Conservation (phyloP, 2,888 invertebrate species). For the Drosophila anceps region DNA sequence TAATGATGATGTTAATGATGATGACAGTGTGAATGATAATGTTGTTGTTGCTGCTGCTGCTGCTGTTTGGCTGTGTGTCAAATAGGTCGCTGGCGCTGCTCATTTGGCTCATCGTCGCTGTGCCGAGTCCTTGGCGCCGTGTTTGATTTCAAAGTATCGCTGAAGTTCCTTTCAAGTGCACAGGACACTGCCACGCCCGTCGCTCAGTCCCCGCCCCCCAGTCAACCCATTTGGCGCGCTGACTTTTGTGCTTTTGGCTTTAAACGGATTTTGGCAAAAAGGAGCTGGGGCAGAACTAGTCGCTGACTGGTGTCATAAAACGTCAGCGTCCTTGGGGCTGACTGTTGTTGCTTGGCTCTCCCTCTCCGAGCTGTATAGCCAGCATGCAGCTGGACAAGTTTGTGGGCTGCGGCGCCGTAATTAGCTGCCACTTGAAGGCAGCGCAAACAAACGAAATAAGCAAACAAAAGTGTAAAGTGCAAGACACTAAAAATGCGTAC, state of each 20-base stretch:
- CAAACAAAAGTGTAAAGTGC: conserved; percentile 55
- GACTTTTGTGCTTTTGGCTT: conserved; percentile 50
- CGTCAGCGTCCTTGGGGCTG: conserved; percentile 39
- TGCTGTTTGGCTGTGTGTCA: conserved; percentile 46
- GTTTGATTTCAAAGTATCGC: conserved; percentile 82
- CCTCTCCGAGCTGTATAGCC: neutral
- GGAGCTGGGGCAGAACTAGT: neutral
- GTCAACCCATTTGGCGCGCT: conserved; percentile 17
- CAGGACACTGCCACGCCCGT: conserved; percentile 20
- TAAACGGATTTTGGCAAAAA: conserved; percentile 51
- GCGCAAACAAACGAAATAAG: conserved; percentile 28
- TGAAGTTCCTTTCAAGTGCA: conserved; percentile 70
- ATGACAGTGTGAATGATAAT: conserved; percentile 25
- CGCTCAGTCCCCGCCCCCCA: neutral
- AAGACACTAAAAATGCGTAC: conserved; percentile 48
- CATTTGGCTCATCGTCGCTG: conserved; percentile 41
- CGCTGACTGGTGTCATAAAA: conserved; percentile 48
- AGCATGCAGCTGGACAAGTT: conserved; percentile 36
- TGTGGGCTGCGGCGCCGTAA: conserved; percentile 52
- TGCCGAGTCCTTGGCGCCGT: conserved; percentile 54
- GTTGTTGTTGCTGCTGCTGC: conserved; percentile 15
- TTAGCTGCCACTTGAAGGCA: conserved; percentile 60
- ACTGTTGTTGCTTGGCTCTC: neutral
- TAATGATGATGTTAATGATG: conserved; percentile 21
- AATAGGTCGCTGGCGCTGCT: conserved; percentile 61